Conservation (phyloP, 2,113 vertebrate species). For the Neotragus pygmaeus region DNA sequence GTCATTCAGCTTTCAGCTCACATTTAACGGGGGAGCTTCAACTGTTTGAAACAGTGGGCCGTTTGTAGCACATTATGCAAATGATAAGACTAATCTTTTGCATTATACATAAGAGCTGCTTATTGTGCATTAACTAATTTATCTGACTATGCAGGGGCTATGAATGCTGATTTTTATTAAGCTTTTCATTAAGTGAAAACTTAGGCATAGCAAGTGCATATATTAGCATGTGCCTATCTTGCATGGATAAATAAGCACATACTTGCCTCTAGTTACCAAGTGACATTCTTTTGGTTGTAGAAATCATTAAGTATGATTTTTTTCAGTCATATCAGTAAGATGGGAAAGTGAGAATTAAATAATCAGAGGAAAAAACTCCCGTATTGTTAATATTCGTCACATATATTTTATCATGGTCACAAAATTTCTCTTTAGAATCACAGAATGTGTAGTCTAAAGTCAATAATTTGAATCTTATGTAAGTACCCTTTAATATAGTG, state of each 20-base stretch:
- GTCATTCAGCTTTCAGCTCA: conserved; percentile 76
- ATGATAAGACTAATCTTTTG: conserved; percentile 82
- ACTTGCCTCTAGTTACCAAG: conserved; percentile 35
- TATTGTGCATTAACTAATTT: conserved; percentile 83
- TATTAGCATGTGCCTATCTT: conserved; percentile 54
- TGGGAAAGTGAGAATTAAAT: conserved; percentile 23
- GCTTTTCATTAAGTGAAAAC: conserved; percentile 81
- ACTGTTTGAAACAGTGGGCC: conserved; percentile 77
- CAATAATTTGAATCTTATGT: not conserved
- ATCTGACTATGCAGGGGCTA: conserved; percentile 78
- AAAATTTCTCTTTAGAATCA: conserved; percentile 51
- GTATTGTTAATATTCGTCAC: conserved; percentile 9
- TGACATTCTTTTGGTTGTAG: conserved; percentile 61
- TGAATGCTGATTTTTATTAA: conserved; percentile 84
- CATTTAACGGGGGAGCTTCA: conserved; percentile 73
- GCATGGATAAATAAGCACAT: conserved; percentile 53
- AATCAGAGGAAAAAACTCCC: conserved; percentile 38
- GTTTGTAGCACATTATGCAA: conserved; percentile 83
- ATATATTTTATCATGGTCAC: not conserved
- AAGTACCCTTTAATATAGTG: not conserved
- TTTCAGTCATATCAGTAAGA: conserved; percentile 38
- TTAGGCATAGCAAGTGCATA: conserved; percentile 63
- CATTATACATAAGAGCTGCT: conserved; percentile 83
- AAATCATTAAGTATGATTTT: conserved; percentile 48
- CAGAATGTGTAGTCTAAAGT: not conserved